Conservation (phyloP, 2,797 vertebrate species). For the Lutjanus argentimaculatus region DNA sequence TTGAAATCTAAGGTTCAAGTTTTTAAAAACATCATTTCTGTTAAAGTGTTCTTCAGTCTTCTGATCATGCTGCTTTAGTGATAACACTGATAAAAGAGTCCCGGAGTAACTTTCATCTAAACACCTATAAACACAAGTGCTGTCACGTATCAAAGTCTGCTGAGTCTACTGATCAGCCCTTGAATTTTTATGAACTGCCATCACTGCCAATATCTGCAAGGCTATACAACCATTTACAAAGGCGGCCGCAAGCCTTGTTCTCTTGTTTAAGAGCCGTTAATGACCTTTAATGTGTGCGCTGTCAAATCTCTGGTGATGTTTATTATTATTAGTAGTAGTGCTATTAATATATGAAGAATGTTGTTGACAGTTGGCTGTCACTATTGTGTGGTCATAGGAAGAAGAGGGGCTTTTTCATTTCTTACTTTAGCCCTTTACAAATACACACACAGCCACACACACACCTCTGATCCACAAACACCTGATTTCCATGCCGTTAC, state of each 20-base stretch:
- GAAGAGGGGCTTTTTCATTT: constrained; percentile 5
- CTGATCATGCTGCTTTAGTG: neutral
- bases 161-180: constrained; percentile 19
- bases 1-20: neutral
- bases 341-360: too few species aligned
- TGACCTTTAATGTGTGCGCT: constrained; percentile 12
- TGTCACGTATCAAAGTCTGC: constrained; percentile 43
- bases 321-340: neutral
- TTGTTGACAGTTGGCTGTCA: neutral
- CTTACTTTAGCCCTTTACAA: neutral
- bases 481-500: constrained; percentile 22
- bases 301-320: constrained; percentile 7
- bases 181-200: constrained; percentile 44
- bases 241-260: constrained; percentile 38
- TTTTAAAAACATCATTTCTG: neutral
- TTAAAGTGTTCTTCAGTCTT: constrained; percentile 10
- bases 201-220: constrained; percentile 39
- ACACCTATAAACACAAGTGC: constrained; percentile 17
- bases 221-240: constrained; percentile 29
- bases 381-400: neutral
- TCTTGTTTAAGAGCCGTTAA: constrained; percentile 23
- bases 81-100: constrained; percentile 35
- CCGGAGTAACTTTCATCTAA: constrained; percentile 32
- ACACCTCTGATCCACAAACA: constrained; percentile 5
- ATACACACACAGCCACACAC: neutral